phyloP scores from a whole-genome alignment of 64 coral and sea anemone species.

The Montipora foliosa region DNA sequence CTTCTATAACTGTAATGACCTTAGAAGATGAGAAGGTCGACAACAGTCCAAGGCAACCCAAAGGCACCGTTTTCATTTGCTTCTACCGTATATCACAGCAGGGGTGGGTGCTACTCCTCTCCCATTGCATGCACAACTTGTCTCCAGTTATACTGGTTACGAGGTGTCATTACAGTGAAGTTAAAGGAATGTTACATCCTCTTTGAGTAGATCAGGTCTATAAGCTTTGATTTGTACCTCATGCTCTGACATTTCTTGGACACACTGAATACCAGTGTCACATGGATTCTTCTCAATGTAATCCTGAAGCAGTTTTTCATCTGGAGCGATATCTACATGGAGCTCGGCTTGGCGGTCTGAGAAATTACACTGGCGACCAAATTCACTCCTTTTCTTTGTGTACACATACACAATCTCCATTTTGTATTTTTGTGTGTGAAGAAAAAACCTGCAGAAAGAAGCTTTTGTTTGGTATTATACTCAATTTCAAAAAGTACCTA shows the following conservation, averaged over 20 bases:
- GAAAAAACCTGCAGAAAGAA: neutral
- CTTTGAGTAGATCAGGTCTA: too few species aligned
- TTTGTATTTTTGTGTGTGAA: neutral
- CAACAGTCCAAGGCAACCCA: too few species aligned
- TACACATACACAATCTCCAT: conserved; percentile 99
- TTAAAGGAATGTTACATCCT: too few species aligned
- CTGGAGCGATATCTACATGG: conserved; percentile 96
- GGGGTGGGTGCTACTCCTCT: too few species aligned
- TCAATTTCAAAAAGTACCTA: too few species aligned
- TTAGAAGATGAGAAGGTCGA: too few species aligned
- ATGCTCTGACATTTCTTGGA: conserved; percentile 99
- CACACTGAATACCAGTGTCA: conserved; percentile 99
- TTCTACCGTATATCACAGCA: too few species aligned
- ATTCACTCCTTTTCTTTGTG: conserved; percentile 99
- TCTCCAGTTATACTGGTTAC: too few species aligned
- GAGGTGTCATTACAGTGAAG: too few species aligned
- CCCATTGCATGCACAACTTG: too few species aligned
- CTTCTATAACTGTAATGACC: too few species aligned
- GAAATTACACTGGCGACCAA: conserved; percentile 98
- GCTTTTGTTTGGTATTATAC: neutral
- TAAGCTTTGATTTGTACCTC: conserved; percentile 51
- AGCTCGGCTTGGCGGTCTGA: conserved; percentile 98
- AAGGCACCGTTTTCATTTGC: too few species aligned
- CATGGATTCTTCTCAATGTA: conserved; percentile 98
- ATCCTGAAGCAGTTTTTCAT: conserved; percentile 94